A percentile compares a stretch with the other conserved stretches of the same genome.
Evolutionary conservation across 1,140 invertebrate species (phyloP).

Genomic region (Nomia melanderi): DNA sequence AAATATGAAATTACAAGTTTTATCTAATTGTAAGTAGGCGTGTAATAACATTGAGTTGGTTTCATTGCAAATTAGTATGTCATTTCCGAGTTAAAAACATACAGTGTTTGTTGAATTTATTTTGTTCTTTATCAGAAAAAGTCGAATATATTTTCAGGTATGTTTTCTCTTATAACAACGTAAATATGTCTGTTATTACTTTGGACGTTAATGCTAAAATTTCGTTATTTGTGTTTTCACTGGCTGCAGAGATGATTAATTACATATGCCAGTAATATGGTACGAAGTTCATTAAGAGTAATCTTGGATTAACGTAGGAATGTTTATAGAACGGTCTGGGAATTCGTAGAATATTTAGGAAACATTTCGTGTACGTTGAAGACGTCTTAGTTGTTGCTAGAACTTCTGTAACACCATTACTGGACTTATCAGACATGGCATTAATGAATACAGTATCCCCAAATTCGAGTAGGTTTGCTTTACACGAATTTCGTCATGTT

Average conservation of each 20-base stretch:
- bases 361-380: conserved; percentile 25
- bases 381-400: conserved; percentile 21
- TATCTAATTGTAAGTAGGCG: conserved; percentile 71
- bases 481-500: not conserved
- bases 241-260: no score
- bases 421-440: conserved; percentile 17
- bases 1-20: conserved; percentile 64
- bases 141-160: not conserved
- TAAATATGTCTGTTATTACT: not conserved
- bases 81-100: conserved; percentile 39
- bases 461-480: conserved; percentile 5
- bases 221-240: no score
- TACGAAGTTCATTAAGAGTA: conserved; percentile 24
- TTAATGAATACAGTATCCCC: not conserved
- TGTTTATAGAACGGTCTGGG: conserved; percentile 25
- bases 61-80: conserved; percentile 28
- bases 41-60: conserved; percentile 70
- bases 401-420: conserved; percentile 23
- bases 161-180: not conserved
- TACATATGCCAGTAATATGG: no score
- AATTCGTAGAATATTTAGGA: conserved; percentile 41
- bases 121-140: not conserved
- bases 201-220: not conserved
- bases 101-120: not conserved
- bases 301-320: conserved; percentile 34